Conservation (phyloP, 1,140 invertebrate genomes). For the Vanessa atalanta region DNA sequence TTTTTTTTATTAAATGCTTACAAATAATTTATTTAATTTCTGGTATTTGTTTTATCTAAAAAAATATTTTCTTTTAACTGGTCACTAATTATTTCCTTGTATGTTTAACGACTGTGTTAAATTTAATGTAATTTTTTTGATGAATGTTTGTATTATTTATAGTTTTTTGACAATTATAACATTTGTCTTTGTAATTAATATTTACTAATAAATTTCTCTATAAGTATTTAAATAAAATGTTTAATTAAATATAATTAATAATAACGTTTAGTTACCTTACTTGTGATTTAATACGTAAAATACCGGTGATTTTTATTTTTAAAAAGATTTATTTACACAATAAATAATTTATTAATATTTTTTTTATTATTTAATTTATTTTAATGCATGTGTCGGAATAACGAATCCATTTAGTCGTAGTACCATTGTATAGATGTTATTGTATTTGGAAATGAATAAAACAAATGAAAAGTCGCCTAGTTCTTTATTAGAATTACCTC, state of each 20-base stretch:
- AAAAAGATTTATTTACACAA: constrained; percentile 40
- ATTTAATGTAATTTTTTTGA: neutral
- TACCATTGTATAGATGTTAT: constrained; percentile 79
- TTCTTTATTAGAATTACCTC: neutral
- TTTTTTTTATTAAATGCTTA: neutral
- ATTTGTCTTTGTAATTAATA: neutral
- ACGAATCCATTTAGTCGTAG: constrained; percentile 72
- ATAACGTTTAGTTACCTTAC: constrained; percentile 48
- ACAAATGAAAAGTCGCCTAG: constrained; percentile 51
- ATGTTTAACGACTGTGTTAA: neutral
- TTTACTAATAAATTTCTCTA: neutral
- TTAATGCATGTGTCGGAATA: constrained; percentile 72
- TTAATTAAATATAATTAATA: constrained; percentile 9
- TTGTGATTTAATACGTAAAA: constrained; percentile 47
- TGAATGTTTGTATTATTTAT: neutral
- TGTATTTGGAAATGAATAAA: constrained; percentile 79
- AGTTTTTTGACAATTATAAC: neutral
- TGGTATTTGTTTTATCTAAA: no score
- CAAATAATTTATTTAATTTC: neutral
- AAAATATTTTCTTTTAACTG: no score
- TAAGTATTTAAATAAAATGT: neutral
- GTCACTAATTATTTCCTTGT: neutral
- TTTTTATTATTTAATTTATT: constrained; percentile 51
- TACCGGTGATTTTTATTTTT: constrained; percentile 49
- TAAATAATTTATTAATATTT: constrained; percentile 40